Percentiles rank a stretch among this genome's conserved stretches.
Conservation (phyloP, 2,888 invertebrate genomes). For the Hypomecis punctinalis region DNA sequence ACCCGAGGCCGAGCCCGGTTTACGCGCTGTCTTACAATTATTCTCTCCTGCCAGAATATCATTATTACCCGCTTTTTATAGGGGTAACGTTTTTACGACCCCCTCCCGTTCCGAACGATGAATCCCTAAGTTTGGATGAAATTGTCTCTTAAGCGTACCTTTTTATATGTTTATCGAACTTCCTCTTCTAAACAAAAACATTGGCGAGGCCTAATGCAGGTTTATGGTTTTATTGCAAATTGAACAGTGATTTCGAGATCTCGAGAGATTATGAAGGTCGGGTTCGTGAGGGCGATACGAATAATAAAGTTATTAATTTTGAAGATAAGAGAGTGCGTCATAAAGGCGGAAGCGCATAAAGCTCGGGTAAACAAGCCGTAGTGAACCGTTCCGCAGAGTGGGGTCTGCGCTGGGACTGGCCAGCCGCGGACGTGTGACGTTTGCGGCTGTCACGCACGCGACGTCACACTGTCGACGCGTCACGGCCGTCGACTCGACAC, state of each 20-base stretch:
- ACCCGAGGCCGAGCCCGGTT: constrained; percentile 48
- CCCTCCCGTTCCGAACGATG: constrained; percentile 44
- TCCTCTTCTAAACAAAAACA: constrained; percentile 37
- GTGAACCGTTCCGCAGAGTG: constrained; percentile 33
- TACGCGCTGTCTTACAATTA: constrained; percentile 65
- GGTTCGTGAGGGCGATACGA: constrained; percentile 10
- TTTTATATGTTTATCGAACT: constrained; percentile 42
- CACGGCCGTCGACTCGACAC: constrained; percentile 29
- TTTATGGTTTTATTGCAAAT: constrained; percentile 34
- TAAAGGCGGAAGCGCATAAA: constrained; percentile 30
- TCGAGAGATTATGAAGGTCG: constrained; percentile 29
- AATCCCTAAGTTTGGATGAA: constrained; percentile 46
- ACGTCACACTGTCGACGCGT: constrained; percentile 44
- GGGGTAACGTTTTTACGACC: constrained; percentile 65
- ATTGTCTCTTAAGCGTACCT: constrained; percentile 43
- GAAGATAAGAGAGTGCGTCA: constrained; percentile 12
- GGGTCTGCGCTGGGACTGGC: constrained; percentile 24
- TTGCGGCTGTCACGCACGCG: constrained; percentile 34
- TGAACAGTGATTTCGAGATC: constrained; percentile 27
- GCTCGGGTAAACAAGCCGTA: constrained; percentile 10
- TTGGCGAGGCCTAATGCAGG: constrained; percentile 25
- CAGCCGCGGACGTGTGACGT: constrained; percentile 39
- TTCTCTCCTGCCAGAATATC: constrained; percentile 66
- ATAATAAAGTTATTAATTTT: constrained; percentile 19
- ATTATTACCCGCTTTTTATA: constrained; percentile 69